Conservation (phyloP, 2,113 vertebrate genomes). For the Nicator chloris region DNA sequence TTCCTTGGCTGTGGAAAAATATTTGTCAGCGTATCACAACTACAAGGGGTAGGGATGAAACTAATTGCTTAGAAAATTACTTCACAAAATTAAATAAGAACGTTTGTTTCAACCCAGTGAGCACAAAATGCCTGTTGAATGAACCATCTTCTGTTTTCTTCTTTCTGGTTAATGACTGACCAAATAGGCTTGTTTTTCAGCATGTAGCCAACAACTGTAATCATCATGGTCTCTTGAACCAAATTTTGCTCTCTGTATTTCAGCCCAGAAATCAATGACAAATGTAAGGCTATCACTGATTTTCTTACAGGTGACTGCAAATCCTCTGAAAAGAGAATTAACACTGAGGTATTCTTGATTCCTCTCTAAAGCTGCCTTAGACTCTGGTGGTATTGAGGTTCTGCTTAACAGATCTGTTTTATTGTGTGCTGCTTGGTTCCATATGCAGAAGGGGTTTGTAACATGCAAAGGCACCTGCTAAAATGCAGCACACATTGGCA, state of each 20-base stretch:
- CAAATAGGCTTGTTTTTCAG: not conserved
- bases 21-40: not conserved
- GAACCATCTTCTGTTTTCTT: not conserved
- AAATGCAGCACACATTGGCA: not conserved
- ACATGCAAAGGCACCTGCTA: not conserved
- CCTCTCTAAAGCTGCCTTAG: not conserved
- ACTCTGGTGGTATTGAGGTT: not conserved
- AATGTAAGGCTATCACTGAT: not conserved
- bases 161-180: constrained; percentile 14
- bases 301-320: not conserved
- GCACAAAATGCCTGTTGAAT: not conserved
- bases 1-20: not conserved
- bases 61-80: constrained; percentile 31
- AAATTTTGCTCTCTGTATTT: not conserved
- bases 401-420: not conserved
- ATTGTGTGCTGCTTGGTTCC: not conserved
- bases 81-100: not conserved
- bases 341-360: not conserved
- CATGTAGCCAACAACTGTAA: not conserved
- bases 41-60: not conserved
- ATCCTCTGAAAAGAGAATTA: not conserved
- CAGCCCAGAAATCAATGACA: not conserved
- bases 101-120: not conserved
- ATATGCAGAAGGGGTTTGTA: not conserved
- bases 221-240: not conserved